Conservation (phyloP, 2,888 invertebrate species). For the Ferrisia virgata region DNA sequence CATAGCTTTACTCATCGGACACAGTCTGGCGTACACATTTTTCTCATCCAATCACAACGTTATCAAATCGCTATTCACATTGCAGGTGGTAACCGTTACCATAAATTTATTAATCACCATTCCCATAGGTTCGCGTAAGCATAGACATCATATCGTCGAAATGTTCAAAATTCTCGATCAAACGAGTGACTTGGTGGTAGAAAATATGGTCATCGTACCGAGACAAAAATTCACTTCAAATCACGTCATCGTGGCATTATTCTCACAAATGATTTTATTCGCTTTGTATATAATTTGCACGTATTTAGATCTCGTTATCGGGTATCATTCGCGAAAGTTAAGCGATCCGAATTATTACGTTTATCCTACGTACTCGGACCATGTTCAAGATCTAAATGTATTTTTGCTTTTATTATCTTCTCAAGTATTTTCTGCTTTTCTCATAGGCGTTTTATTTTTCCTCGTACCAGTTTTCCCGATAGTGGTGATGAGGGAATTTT, state of each 20-base stretch:
- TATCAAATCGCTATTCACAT: neutral
- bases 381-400: neutral
- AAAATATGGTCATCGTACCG: neutral
- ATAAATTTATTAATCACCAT: neutral
- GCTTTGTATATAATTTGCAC: neutral
- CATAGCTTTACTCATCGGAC: neutral
- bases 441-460: neutral
- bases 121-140: neutral
- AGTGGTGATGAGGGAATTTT: neutral
- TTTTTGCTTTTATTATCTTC: neutral
- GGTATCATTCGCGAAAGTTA: neutral
- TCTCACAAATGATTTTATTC: neutral
- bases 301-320: neutral
- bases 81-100: neutral
- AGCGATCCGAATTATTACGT: neutral
- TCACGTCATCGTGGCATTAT: neutral
- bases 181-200: neutral
- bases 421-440: neutral
- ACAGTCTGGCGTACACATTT: neutral
- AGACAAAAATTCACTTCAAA: neutral
- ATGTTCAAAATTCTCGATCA: neutral
- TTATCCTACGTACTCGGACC: neutral
- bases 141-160: neutral
- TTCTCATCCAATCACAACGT: neutral
- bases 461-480: neutral